Conservation (phyloP, 35 echinoderm and acorn worm genomes). For the Eucidaris tribuloides region DNA sequence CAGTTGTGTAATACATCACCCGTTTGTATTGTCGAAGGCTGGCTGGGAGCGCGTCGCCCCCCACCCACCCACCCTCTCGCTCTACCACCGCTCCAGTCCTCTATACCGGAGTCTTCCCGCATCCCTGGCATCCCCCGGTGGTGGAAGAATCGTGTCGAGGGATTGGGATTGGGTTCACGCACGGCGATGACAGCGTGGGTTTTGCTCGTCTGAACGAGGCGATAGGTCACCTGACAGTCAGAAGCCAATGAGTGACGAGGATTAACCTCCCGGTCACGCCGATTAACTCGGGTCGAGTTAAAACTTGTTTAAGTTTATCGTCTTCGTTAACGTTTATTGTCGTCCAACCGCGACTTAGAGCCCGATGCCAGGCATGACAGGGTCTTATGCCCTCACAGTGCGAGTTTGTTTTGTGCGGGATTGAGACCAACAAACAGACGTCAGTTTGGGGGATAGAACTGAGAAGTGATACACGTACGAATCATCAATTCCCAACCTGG, state of each 20-base stretch:
- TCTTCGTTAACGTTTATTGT: constrained; percentile 9
- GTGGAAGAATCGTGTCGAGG: not conserved
- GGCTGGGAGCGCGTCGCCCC: not conserved
- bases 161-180: constrained; percentile 29
- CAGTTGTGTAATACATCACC: not conserved
- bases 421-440: constrained; percentile 20
- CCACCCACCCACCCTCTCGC: not conserved
- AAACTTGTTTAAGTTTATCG: not conserved
- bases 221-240: constrained; percentile 18
- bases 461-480: constrained; percentile 13
- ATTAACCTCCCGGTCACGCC: constrained; percentile 18
- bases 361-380: constrained; percentile 6
- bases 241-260: constrained; percentile 26
- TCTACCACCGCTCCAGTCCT: constrained; percentile 1
- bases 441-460: not conserved
- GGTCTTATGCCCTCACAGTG: constrained; percentile 26
- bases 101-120: not conserved
- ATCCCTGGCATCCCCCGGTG: not conserved
- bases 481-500: constrained; percentile 1
- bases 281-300: too few relatives aligned
- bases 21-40: not conserved
- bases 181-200: constrained; percentile 24
- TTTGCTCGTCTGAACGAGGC: not conserved
- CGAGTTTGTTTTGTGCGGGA: constrained; percentile 31
- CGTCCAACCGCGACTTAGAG: constrained; percentile 18